Evolutionary conservation across 2,888 invertebrate species (phyloP), one percentile per base, ranked within the genome.

Genomic region (Rhaphigaster nebulosa): DNA sequence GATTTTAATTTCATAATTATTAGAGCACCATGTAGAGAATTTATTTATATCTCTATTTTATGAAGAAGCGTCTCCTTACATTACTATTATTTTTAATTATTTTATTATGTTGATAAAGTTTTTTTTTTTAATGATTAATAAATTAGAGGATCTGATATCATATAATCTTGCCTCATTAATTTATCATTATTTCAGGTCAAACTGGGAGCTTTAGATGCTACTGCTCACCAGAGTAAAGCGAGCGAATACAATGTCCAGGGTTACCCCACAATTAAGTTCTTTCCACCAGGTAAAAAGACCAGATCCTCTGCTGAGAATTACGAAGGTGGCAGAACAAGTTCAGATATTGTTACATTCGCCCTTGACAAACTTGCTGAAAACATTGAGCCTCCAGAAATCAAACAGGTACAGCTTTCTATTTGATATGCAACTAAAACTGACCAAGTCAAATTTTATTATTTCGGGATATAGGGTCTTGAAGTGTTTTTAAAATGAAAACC

Each of bases 261-360:
- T 0, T 99, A 98, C 94, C 99, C 99, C 4, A 99, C 99, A 56
- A 99, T 99, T 93, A 99, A 99, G 94, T 96, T 96, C 94, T 99
- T 99, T 95, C 94, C 96, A 0, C 95, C 97, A 0, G 97, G 97
- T 92, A 96, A 96, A 93, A 97, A 98, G 94, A 94, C 95, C 91
- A 93, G 94, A 0, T 96, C 95, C 93, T 96, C 96, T 8, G 96
- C 95, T 0, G 95, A 96, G 92, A 98, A 99, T 91, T 99, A 98
- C 94, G 97, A 98, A 93, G 99, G 99, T 8, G 99, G 99, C 26
- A 95, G 99, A 89, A 98, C 98, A 0, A 95, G 97, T 52, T 95
- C 95, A 80, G 99, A 99, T 93, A 99, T 99, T 93, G 97, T 99
- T 0, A 94, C 95, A 56, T 99, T 97, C 97, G 99, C 98, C 0